phyloP scores from a whole-genome alignment of 2,797 vertebrate species.

The Liasis olivaceus region DNA sequence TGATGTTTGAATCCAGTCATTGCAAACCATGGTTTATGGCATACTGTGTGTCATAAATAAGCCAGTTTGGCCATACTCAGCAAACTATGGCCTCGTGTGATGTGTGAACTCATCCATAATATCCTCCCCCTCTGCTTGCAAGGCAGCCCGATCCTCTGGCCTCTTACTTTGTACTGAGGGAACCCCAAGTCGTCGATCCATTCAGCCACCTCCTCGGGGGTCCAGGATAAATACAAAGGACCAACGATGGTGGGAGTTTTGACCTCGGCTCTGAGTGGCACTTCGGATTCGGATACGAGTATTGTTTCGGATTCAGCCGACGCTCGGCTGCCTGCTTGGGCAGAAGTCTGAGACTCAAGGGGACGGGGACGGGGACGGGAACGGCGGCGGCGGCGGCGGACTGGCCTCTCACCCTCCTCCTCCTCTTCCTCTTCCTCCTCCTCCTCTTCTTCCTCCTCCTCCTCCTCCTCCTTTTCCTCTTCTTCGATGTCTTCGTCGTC shows the following conservation, averaged over 20 bases:
- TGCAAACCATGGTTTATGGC: background rate
- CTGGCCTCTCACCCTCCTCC: constrained; percentile 16
- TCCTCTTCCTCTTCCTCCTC: background rate
- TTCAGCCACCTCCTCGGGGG: constrained; percentile 76
- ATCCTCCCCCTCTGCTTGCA: no score
- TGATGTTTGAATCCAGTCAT: background rate
- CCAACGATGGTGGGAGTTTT: accelerated
- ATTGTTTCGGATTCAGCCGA: background rate
- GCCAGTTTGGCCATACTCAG: background rate
- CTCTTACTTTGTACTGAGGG: constrained; percentile 84
- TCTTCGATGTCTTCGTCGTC: background rate
- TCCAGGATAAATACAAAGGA: constrained; percentile 77
- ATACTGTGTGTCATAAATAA: background rate
- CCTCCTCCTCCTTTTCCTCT: background rate
- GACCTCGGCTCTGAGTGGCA: accelerated
- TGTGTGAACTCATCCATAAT: background rate
- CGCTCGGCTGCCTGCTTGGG: no score
- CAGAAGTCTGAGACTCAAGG: background rate
- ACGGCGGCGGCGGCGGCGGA: background rate
- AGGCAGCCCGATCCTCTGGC: background rate
- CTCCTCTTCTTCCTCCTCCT: accelerated
- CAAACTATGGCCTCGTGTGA: background rate
- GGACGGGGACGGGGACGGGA: accelerated
- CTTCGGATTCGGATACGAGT: accelerated
- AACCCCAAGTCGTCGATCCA: constrained; percentile 86